A percentile compares a stretch with the other conserved stretches of the same genome.
phyloP scores from a whole-genome alignment of 2,113 vertebrate species.

The Notothenia rossii region DNA sequence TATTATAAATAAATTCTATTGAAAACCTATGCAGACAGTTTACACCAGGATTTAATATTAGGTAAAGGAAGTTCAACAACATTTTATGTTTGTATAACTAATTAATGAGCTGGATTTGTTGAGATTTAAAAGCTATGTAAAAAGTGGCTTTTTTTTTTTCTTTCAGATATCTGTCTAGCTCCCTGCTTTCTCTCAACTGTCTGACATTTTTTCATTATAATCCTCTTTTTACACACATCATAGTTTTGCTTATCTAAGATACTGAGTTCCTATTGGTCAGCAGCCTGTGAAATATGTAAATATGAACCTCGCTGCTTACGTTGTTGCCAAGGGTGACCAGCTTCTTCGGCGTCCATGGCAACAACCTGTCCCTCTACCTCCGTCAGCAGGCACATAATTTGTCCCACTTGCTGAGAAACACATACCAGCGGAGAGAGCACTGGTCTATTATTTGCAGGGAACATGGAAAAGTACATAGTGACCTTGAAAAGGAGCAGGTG shows the following conservation, averaged over 20 bases:
- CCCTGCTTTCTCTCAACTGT: conserved; percentile 47
- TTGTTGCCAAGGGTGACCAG: conserved; percentile 44
- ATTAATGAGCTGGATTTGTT: conserved; percentile 15
- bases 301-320: conserved; percentile 14
- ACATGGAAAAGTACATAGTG: background rate
- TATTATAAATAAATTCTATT: background rate
- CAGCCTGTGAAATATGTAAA: conserved; percentile 58
- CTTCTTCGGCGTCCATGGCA: conserved; percentile 24
- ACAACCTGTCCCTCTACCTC: conserved; percentile 4
- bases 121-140: conserved; percentile 21
- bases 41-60: background rate
- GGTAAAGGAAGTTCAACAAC: background rate
- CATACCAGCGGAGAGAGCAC: conserved; percentile 1
- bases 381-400: background rate
- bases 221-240: conserved; percentile 40
- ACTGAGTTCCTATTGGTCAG: conserved; percentile 47
- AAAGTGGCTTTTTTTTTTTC: background rate
- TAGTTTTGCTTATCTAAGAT: conserved; percentile 35
- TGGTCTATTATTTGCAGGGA: background rate
- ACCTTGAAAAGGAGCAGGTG: conserved; percentile 26
- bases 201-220: conserved; percentile 52
- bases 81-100: conserved; percentile 6
- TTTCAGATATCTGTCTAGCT: conserved; percentile 40
- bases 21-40: background rate
- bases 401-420: conserved; percentile 1